Percentiles rank a stretch among this genome's conserved stretches.
Conservation (phyloP, 2,888 invertebrate species). For the Auanema freiburgensis region DNA sequence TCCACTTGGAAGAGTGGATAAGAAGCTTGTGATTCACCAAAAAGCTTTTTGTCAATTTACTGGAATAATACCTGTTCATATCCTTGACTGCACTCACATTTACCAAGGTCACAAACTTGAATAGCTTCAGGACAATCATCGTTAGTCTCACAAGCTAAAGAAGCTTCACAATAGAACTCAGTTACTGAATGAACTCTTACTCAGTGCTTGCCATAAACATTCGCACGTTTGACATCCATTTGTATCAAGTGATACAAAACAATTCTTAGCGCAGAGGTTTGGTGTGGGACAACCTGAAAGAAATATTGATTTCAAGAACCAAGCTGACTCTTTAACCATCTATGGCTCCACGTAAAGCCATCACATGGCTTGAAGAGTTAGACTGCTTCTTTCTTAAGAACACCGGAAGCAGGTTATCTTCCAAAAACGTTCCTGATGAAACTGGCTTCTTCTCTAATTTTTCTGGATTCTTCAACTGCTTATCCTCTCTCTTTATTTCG, state of each 20-base stretch:
- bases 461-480: too few species aligned
- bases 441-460: too few species aligned
- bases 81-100: slow-evolving; percentile 54
- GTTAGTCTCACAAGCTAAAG: slow-evolving; percentile 51
- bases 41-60: not conserved
- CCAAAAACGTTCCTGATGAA: too few species aligned
- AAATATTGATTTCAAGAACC: not conserved
- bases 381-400: too few species aligned
- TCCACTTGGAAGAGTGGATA: too few species aligned
- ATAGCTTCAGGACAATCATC: slow-evolving; percentile 47
- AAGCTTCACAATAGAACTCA: not conserved
- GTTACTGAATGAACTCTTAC: slow-evolving; percentile 27
- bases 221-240: slow-evolving; percentile 60
- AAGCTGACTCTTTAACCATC: slow-evolving; percentile 1
- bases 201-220: slow-evolving; percentile 54
- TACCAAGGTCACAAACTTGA: slow-evolving; percentile 58
- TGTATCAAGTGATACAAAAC: slow-evolving; percentile 53
- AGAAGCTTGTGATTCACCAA: not conserved
- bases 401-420: too few species aligned
- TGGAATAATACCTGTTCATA: slow-evolving; percentile 30
- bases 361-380: not conserved
- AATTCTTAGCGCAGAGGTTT: slow-evolving; percentile 50
- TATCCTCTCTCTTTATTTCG: not conserved
- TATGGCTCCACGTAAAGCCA: slow-evolving; percentile 9
- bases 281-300: slow-evolving; percentile 42